Evolutionary conservation across 2,113 vertebrate genomes (phyloP), one percentile per base, ranked within the genome.

Genomic region (Poeciliopsis occidentalis): DNA sequence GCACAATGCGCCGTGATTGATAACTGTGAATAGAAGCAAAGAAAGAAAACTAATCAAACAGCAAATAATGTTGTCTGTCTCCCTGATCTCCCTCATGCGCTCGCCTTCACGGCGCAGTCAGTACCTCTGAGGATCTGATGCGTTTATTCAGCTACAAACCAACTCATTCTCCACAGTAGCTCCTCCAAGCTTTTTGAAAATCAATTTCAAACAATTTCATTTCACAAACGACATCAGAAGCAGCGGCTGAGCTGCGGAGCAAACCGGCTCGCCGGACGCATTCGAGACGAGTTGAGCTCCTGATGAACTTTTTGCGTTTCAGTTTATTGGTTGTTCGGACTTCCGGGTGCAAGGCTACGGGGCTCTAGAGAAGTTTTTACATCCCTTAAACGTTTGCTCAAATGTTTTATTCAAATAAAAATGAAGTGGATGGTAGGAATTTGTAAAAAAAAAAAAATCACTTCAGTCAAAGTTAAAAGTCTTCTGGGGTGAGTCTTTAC

Each of bases 1-100:
- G 63, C 73, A 79, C 84, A 88, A 77, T 87, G 74, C 60, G 63
- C 63, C 80, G 22, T 83, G 89, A 91, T 85, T 89, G 79, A 91
- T 90, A 85, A 76, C 75, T 88, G 71, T 76, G 70, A 81, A 85
- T 82, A 27, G 84, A 85, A 84, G 78, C 67, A 47, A 84, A 73
- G 82, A 83, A 81, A 69, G 61, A 86, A 79, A 85, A 85, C 74
- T 72, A 89, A 85, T 89, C 82, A 87, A 84, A 84, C 79, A 71
- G 41, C 67, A 82, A 82, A 79, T 85, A 82, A 92, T 84, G 73
- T 73, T 31, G 61, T 73, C 80, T 80, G 71, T 76, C 68, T 84
- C 75, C 67, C 75, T 57, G 68, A 73, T 84, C 77, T 87, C 76
- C 66, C 70, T 66, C 37, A 74, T 82, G 73, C 34, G 30, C 30